These are phyloP conservation scores for Borostomias antarcticus DNA, from an alignment of 2,797 vertebrate species.

Conservation along the genomic window DNA sequence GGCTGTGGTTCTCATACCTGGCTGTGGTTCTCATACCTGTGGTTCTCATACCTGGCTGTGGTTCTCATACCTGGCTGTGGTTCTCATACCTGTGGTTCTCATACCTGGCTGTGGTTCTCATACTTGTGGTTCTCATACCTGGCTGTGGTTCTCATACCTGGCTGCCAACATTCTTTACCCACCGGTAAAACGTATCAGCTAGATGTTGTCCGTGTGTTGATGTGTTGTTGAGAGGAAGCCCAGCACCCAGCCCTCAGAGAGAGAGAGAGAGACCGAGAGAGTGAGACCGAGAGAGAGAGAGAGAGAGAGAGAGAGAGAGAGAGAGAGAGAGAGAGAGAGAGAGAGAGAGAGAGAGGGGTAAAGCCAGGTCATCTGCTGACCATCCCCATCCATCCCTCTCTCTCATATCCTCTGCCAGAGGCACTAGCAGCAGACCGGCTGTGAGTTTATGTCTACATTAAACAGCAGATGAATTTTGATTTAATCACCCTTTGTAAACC, in stretches of 20 bases:
- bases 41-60: not conserved
- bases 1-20: not conserved
- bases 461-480: slow-evolving; percentile 64
- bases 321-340: too few species aligned
- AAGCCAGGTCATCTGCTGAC: not conserved
- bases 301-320: not conserved
- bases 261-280: not conserved
- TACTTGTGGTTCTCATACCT: slow-evolving; percentile 1
- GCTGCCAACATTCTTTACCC: not conserved
- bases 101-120: not conserved
- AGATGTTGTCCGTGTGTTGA: not conserved
- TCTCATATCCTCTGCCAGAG: not conserved
- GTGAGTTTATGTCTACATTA: slow-evolving; percentile 70
- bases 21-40: too few species aligned
- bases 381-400: not conserved
- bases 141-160: not conserved
- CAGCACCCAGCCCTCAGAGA: not conserved
- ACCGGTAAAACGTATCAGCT: not conserved
- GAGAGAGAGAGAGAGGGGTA: too few species aligned
- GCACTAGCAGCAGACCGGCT: slow-evolving; percentile 55
- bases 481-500: slow-evolving; percentile 50
- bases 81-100: too few species aligned
- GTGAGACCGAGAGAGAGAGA: not conserved
- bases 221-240: not conserved
- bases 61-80: not conserved